Percentiles rank a stretch among this genome's conserved stretches.
Evolutionary conservation across 2,113 vertebrate species (phyloP).

Genomic region (Centropus bengalensis): DNA sequence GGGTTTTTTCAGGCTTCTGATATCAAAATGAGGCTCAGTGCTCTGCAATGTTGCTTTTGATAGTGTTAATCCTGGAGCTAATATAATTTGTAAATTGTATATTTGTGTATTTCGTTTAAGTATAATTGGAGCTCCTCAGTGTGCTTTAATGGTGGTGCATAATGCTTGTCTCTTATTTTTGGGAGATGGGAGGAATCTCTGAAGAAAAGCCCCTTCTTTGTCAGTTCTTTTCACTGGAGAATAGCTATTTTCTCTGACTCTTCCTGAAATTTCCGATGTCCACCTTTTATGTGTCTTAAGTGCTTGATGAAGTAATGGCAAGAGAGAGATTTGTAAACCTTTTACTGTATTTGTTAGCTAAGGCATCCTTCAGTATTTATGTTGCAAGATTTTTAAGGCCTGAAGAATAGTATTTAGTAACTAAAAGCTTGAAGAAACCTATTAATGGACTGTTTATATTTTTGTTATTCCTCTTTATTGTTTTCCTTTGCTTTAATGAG

Average conservation of each 20-base stretch:
- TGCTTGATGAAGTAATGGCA: constrained; percentile 5
- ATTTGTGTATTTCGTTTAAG: background rate
- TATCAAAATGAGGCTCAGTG: background rate
- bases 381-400: background rate
- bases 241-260: background rate
- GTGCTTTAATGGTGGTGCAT: background rate
- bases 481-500: constrained; percentile 38
- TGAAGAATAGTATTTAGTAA: background rate
- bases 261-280: background rate
- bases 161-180: background rate
- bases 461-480: constrained; percentile 18
- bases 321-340: background rate
- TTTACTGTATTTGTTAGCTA: background rate
- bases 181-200: background rate
- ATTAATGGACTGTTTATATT: constrained; percentile 20
- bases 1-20: background rate
- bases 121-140: background rate
- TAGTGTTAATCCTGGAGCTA: background rate
- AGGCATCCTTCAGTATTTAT: background rate
- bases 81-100: background rate
- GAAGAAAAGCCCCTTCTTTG: background rate
- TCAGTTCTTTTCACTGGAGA: background rate
- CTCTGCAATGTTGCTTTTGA: background rate
- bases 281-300: background rate
- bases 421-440: constrained; percentile 13